Conservation (phyloP, 2,797 vertebrate species). For the Simalia tracyae region DNA sequence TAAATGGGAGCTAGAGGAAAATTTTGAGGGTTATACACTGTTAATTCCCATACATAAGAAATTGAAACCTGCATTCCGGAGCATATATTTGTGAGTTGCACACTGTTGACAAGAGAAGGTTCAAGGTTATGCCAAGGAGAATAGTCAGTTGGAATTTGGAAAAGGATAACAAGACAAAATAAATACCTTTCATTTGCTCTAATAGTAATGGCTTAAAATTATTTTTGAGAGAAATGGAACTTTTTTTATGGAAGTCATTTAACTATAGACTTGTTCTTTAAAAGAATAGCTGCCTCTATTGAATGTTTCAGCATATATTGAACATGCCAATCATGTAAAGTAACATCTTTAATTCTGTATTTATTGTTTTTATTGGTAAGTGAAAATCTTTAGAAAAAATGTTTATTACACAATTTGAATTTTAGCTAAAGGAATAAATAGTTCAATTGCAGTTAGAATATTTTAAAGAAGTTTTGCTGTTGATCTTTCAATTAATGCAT, state of each 20-base stretch:
- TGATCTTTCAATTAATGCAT: background rate
- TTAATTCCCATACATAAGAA: background rate
- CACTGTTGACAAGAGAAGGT: background rate
- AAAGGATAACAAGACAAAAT: slow-evolving; percentile 4
- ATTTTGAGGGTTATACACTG: background rate
- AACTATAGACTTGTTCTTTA: background rate
- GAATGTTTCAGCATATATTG: background rate
- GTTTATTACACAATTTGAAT: background rate
- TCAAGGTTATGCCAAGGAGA: background rate
- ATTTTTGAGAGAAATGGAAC: background rate
- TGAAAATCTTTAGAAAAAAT: background rate
- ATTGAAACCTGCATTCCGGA: background rate
- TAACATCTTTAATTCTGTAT: background rate
- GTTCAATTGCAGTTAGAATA: background rate
- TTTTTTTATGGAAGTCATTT: background rate
- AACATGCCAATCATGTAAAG: background rate
- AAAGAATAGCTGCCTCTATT: background rate
- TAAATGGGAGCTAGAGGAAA: background rate
- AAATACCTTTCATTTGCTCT: background rate
- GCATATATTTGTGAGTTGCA: background rate
- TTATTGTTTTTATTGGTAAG: background rate
- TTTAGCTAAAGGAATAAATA: background rate
- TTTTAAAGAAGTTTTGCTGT: background rate
- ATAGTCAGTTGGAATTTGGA: background rate
- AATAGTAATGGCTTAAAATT: background rate